Conservation (phyloP, 2,113 vertebrate species). For the Pseudopipra pipra region DNA sequence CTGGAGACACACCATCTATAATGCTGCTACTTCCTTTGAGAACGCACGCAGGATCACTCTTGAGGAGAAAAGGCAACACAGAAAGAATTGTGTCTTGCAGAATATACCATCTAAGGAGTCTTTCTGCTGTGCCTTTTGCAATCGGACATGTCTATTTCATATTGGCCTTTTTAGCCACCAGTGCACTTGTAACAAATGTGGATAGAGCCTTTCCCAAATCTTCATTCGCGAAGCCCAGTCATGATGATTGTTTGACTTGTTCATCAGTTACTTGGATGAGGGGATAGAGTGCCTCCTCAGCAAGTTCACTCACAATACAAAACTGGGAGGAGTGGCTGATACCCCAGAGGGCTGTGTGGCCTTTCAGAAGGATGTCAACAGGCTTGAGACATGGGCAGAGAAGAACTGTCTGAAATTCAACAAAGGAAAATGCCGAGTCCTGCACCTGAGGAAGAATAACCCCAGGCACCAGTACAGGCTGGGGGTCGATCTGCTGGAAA, state of each 20-base stretch:
- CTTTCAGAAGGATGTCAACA: background rate
- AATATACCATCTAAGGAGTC: no score
- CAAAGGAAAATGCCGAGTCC: background rate
- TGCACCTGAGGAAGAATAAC: background rate
- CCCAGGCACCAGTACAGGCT: background rate
- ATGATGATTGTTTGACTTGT: background rate
- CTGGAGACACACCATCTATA: no score
- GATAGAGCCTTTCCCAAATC: no score
- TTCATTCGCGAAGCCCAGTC: no score
- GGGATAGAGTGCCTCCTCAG: background rate
- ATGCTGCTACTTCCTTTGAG: no score
- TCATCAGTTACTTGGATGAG: background rate
- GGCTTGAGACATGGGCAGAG: background rate
- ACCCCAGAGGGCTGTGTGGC: background rate
- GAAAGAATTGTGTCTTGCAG: no score
- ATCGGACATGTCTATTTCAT: no score
- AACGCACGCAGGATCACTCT: no score
- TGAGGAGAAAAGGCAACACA: no score
- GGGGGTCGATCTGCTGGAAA: background rate
- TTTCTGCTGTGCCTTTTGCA: no score
- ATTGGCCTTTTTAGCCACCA: no score
- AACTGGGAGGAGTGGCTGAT: accelerated
- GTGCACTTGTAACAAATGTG: no score
- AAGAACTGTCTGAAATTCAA: background rate
- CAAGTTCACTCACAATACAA: background rate